A percentile compares a stretch with the other conserved stretches of the same genome.
These are phyloP conservation scores for Bufotes viridis DNA, from an alignment of 2,797 vertebrate genomes.

Conservation along the genomic window DNA sequence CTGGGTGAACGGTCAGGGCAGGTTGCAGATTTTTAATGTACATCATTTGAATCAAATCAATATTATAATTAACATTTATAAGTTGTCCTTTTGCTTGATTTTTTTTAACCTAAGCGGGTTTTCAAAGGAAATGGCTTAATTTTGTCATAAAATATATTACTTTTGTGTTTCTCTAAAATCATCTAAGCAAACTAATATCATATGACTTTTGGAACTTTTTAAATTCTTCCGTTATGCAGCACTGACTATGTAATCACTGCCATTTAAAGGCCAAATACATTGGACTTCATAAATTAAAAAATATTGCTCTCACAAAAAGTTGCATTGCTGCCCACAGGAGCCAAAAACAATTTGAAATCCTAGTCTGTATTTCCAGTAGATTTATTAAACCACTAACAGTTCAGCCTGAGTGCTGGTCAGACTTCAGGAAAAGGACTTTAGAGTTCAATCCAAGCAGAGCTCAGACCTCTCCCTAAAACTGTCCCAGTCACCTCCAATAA, in stretches of 20 bases:
- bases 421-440: too few species aligned
- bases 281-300: too few species aligned
- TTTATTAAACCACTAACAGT: not conserved
- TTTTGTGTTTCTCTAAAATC: not conserved
- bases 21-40: conserved; percentile 66
- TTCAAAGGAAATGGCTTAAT: conserved; percentile 18
- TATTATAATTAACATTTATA: conserved; percentile 67
- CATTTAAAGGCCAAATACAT: not conserved
- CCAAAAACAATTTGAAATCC: not conserved
- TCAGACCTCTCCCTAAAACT: too few species aligned
- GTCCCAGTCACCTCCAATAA: too few species aligned
- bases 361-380: not conserved
- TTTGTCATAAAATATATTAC: conserved; percentile 61
- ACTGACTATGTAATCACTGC: not conserved
- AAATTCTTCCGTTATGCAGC: not conserved
- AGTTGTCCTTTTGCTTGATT: conserved; percentile 63
- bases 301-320: too few species aligned
- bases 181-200: not conserved
- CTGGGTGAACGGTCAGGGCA: conserved; percentile 64
- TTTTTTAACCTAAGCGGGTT: conserved; percentile 8
- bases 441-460: too few species aligned
- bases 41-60: conserved; percentile 65
- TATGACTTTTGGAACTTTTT: not conserved
- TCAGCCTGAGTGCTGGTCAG: too few species aligned
- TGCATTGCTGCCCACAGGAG: too few species aligned